Percentiles rank a stretch among this genome's conserved stretches.
Evolutionary conservation across 1,140 invertebrate species (phyloP).

Genomic region (Calliopsis andreniformis): DNA sequence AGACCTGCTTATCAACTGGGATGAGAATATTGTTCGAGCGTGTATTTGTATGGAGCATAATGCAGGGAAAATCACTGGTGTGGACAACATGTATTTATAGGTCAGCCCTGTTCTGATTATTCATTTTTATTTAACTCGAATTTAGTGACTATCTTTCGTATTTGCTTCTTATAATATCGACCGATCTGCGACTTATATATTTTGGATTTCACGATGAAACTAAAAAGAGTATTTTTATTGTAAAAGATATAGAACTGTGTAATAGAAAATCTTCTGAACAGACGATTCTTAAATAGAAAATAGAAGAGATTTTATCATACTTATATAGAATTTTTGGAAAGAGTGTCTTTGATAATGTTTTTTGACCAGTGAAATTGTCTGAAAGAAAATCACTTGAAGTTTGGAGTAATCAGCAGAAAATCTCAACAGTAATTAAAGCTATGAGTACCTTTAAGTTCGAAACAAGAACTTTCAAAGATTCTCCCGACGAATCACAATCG

Average conservation of each 20-base stretch:
- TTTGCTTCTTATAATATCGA: no score
- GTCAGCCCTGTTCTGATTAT: not conserved
- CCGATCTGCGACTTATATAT: no score
- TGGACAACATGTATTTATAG: not conserved
- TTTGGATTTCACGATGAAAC: no score
- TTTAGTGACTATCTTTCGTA: not conserved
- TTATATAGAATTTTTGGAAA: no score
- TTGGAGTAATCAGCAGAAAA: not conserved
- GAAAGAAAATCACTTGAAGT: not conserved
- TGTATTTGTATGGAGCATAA: not conserved
- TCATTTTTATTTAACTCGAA: not conserved
- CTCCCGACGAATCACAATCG: slow-evolving; percentile 20
- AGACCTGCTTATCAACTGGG: slow-evolving; percentile 8
- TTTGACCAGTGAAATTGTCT: no score
- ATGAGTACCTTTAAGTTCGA: not conserved
- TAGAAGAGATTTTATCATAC: no score
- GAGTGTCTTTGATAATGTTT: no score
- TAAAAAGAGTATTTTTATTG: no score
- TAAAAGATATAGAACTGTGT: no score
- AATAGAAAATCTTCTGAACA: no score
- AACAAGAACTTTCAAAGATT: not conserved
- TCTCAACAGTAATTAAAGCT: slow-evolving; percentile 11
- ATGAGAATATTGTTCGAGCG: not conserved
- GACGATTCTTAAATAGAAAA: no score
- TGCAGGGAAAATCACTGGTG: not conserved